Evolutionary conservation across 2,888 invertebrate species (phyloP), one percentile per base, ranked within the genome.

Genomic region (Eupithecia insigniata): DNA sequence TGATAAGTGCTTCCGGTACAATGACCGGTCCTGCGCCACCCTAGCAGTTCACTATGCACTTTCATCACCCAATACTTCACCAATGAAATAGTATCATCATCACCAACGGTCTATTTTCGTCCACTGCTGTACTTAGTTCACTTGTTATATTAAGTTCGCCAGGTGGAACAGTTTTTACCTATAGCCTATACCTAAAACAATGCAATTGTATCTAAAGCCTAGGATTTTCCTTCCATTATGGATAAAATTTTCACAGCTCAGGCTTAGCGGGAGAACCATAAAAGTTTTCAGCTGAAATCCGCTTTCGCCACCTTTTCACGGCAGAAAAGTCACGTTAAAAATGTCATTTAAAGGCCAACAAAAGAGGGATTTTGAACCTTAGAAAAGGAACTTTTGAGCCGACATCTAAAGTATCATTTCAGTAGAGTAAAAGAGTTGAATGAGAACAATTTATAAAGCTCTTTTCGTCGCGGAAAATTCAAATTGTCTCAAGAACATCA

Each of bases 211-310:
- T 18, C 39, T 39, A 18, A 43, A 43, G 2, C 43, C 43, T 43
- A 18, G 43, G 18, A 6, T n/a, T n/a, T 18, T 43, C n/a, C n/a
- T 18, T 43, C 58, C 6, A 14, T 28, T 58, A 16, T 58, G 28
- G 28, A 28, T 28, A 5, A 14, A 26, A 58, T 28, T 58, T 26
- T 28, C 28, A 1, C 28, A 58, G 58, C 58, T 58, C 28, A 0
- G 16, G 28, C 58, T 58, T 28, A 28, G 28, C 58, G 26, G 0
- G 16, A 26, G 58, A 6, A 58, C 14, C 58, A 28, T 28, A 58
- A 58, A 58, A 58, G 58, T 58, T 58, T 58, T 58, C 58, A 58
- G 5, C 28, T 28, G 28, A 58, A 28, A 58, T 58, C 58, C 58
- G 58, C 58, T 28, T 58, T 58, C 28, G 16, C 28, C 58, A 58